Base-by-base conservation (phyloP, 2,113 vertebrate species). In the Istiophorus platypterus region DNA sequence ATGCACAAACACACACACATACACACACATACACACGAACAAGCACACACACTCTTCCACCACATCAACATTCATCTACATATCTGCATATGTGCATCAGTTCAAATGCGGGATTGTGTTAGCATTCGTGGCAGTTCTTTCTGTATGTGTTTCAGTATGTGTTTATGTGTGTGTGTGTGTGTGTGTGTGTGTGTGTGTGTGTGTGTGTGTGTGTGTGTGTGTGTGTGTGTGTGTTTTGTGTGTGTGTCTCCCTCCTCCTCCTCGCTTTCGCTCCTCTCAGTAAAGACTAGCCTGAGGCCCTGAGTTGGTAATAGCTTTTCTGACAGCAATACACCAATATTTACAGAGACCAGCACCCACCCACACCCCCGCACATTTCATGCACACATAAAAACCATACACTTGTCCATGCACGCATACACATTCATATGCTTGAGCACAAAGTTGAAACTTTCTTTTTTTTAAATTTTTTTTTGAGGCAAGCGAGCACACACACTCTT, bases 291-390 rank as follows among this genome's bases (percentile, higher is more conserved):
- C 92, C 88, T 1, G 68, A 72, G 91, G 91, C 91, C 86, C 84
- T 72, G 81, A 80, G 88, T 93, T 91, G 91, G 92, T 94, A 93
- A 94, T 93, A 93, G 89, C 91, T 93, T 94, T 93, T 93, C 91
- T 93, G 91, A 93, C 92, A 93, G 88, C 88, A 92, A 91, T 91
- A 94, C 92, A 91, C 90, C 88, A 92, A 93, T 93, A 93, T 93
- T 93, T 93, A 93, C 90, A 90, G 88, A 94, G 89, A 90, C 89
- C 91, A 81, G 86, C 88, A 92, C 91, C 85, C 82, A 84, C 91
- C 80, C 91, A 90, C 84, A 78, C 84, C 86, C 89, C 72, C 62
- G 14, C 85, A 88, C 82, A 87, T 89, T 87, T 85, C 88, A 87
- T 74, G 71, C 85, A 84, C 83, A 70, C 78, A 89, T 84, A 90